These are phyloP conservation scores for Eumeta japonica DNA, from an alignment of 1,140 invertebrate genomes.

Conservation along the genomic window DNA sequence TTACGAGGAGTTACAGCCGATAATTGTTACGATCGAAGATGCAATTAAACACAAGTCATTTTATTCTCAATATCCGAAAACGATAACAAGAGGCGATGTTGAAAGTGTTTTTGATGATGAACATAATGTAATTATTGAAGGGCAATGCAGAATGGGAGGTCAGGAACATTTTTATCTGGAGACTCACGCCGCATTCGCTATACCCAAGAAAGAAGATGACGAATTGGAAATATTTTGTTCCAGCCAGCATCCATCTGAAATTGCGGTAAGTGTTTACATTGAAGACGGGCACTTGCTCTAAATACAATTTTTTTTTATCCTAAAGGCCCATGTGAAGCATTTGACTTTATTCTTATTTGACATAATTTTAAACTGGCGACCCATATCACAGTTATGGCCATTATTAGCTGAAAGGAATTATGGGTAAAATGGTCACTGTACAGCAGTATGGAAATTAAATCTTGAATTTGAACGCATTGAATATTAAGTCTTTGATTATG, in stretches of 20 bases:
- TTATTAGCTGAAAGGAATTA: too few species aligned
- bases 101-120: slow-evolving; percentile 65
- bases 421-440: too few species aligned
- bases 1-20: slow-evolving; percentile 75
- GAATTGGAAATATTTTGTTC: slow-evolving; percentile 88
- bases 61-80: slow-evolving; percentile 60
- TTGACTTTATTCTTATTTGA: too few species aligned
- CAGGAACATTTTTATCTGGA: slow-evolving; percentile 96
- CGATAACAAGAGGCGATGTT: slow-evolving; percentile 68
- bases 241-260: slow-evolving; percentile 83
- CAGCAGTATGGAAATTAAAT: too few species aligned
- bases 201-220: slow-evolving; percentile 73
- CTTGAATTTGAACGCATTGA: too few species aligned
- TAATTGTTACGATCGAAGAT: slow-evolving; percentile 86
- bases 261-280: slow-evolving; percentile 39
- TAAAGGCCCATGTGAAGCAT: too few species aligned
- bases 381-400: too few species aligned
- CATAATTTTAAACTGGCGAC: too few species aligned
- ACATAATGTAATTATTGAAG: slow-evolving; percentile 70
- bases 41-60: slow-evolving; percentile 78
- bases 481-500: too few species aligned
- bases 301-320: too few species aligned
- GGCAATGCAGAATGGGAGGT: slow-evolving; percentile 83
- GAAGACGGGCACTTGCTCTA: too few species aligned
- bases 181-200: slow-evolving; percentile 75